phyloP scores from a whole-genome alignment of 1,140 invertebrate genomes.

The Bradynema listronoti region DNA sequence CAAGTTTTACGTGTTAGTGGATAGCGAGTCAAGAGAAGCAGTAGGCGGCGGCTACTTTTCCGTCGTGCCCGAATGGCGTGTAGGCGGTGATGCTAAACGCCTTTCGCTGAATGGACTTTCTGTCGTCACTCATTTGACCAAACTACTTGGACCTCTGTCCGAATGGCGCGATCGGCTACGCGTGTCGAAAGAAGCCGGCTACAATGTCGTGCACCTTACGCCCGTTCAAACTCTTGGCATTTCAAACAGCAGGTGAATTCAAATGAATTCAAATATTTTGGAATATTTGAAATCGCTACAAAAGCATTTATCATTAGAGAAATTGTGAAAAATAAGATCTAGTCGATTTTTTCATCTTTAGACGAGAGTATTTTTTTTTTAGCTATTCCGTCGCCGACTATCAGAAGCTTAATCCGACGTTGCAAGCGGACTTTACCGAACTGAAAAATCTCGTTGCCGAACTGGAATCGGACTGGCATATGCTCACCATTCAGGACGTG shows the following conservation, averaged over 20 bases:
- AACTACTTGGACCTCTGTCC: constrained; percentile 78
- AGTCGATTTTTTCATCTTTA: too few species aligned
- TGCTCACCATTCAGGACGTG: constrained; percentile 82
- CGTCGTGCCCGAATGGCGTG: constrained; percentile 72
- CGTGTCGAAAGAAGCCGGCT: constrained; percentile 82
- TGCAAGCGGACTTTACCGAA: constrained; percentile 61
- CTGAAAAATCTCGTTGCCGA: constrained; percentile 71
- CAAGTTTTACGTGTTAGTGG: too few species aligned
- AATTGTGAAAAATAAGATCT: too few species aligned
- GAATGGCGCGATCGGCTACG: constrained; percentile 77
- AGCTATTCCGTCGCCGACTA: constrained; percentile 54
- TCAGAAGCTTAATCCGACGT: constrained; percentile 58
- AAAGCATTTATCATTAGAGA: too few species aligned
- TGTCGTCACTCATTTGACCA: constrained; percentile 86
- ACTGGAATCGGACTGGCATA: constrained; percentile 74
- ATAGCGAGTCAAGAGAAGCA: background rate
- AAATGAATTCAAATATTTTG: too few species aligned
- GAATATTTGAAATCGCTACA: too few species aligned
- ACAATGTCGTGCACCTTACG: constrained; percentile 95
- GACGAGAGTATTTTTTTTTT: too few species aligned
- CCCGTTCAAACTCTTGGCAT: constrained; percentile 84
- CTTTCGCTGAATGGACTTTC: constrained; percentile 78
- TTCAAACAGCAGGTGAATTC: constrained; percentile 71
- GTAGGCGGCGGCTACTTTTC: constrained; percentile 32
- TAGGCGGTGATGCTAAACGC: constrained; percentile 62